A percentile compares a stretch with the other conserved stretches of the same genome.
These are phyloP conservation scores for Campylomormyrus tamandua DNA, from an alignment of 2,113 vertebrate genomes.

Conservation along the genomic window DNA sequence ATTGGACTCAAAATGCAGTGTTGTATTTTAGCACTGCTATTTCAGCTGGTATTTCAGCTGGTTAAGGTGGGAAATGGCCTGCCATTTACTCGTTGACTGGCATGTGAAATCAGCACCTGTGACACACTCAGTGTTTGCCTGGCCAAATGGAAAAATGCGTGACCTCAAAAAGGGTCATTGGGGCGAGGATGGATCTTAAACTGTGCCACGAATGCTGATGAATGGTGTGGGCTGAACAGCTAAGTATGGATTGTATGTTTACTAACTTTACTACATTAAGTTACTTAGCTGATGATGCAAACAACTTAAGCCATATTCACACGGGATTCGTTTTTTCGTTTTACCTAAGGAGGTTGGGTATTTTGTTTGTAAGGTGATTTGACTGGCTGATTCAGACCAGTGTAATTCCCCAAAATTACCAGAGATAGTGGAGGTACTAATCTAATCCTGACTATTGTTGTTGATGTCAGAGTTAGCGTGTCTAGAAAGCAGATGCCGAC, in stretches of 20 bases:
- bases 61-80: constrained; percentile 13
- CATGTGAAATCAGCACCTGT: constrained; percentile 39
- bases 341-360: not conserved
- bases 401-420: not conserved
- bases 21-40: constrained; percentile 28
- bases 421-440: not conserved
- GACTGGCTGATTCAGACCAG: too few species aligned
- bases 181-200: not conserved
- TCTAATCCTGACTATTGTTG: not conserved
- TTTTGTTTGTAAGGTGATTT: not conserved
- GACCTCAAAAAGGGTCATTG: not conserved
- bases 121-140: not conserved
- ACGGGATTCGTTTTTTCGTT: not conserved
- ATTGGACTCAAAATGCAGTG: constrained; percentile 29
- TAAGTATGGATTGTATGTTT: not conserved
- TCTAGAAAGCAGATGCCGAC: too few species aligned
- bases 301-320: not conserved
- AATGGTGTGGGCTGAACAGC: not conserved
- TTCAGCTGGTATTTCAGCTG: constrained; percentile 33
- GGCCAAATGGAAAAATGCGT: not conserved
- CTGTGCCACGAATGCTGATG: not conserved
- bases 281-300: not conserved
- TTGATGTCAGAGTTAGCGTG: not conserved
- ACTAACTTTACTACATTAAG: not conserved
- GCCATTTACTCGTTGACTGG: constrained; percentile 35